Conservation (phyloP, 2,797 vertebrate species). For the Trachurus trachurus region DNA sequence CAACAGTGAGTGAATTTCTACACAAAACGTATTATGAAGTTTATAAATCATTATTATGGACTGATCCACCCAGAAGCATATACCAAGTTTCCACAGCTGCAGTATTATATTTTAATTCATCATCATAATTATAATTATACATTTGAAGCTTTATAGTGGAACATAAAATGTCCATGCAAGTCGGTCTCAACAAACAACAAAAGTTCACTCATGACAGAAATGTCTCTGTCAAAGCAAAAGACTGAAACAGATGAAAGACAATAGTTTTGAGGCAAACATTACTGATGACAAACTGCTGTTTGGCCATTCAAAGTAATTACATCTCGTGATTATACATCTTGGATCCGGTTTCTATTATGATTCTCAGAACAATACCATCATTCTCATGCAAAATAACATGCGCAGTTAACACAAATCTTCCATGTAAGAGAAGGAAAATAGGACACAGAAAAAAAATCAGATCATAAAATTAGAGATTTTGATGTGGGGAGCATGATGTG, state of each 20-base stretch:
- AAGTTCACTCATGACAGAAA: constrained; percentile 18
- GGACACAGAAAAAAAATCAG: not conserved
- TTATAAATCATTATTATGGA: not conserved
- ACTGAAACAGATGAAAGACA: constrained; percentile 27
- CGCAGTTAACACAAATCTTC: constrained; percentile 14
- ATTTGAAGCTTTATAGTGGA: not conserved
- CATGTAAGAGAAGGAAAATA: constrained; percentile 1
- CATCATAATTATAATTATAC: not conserved
- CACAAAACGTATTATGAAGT: not conserved
- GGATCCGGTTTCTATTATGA: constrained; percentile 38
- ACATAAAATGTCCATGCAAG: not conserved
- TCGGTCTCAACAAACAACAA: not conserved
- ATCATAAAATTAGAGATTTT: constrained; percentile 33
- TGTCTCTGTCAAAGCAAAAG: constrained; percentile 5
- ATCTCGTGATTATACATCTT: constrained; percentile 44
- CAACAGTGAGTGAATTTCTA: not conserved
- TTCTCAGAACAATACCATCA: constrained; percentile 23
- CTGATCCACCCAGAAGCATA: not conserved
- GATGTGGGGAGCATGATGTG: constrained; percentile 25
- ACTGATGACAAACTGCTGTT: constrained; percentile 19
- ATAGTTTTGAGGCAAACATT: constrained; percentile 15
- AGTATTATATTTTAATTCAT: not conserved
- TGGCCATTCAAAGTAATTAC: constrained; percentile 43
- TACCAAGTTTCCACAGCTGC: not conserved
- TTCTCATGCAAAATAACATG: constrained; percentile 27